These are phyloP conservation scores for Nephotettix cincticeps DNA, from an alignment of 1,140 invertebrate species.

Conservation along the genomic window DNA sequence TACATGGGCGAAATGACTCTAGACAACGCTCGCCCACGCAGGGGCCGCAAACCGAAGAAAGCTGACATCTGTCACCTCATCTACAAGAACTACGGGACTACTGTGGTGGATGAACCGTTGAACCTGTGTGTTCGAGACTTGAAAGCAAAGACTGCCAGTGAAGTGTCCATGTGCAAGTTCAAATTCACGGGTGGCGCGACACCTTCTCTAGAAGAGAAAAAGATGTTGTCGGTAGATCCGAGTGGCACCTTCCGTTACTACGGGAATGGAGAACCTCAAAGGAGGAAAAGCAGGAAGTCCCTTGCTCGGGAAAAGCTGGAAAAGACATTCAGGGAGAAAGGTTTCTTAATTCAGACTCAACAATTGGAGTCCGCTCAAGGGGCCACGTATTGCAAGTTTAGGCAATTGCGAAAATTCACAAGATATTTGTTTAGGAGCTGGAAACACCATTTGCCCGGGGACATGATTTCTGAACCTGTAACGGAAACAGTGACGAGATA, in stretches of 20 bases:
- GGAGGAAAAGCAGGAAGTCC: conserved; percentile 73
- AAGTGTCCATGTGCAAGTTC: conserved; percentile 85
- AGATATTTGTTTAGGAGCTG: conserved; percentile 88
- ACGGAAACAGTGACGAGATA: conserved; percentile 2
- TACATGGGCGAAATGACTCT: conserved; percentile 90
- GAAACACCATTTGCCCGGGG: conserved; percentile 88
- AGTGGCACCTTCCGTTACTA: conserved; percentile 31
- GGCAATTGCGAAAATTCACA: conserved; percentile 88
- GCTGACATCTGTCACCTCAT: conserved; percentile 89
- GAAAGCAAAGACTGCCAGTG: conserved; percentile 31
- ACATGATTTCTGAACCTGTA: conserved; percentile 51
- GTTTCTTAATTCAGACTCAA: conserved; percentile 89
- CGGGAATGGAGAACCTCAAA: conserved; percentile 26
- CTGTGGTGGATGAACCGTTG: conserved; percentile 69
- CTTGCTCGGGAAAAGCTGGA: conserved; percentile 84
- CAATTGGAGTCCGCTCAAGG: conserved; percentile 88
- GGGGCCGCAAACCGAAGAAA: conserved; percentile 82
- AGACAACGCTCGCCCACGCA: conserved; percentile 78
- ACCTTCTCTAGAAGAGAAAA: conserved; percentile 84
- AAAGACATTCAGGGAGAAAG: conserved; percentile 89
- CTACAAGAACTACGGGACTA: conserved; percentile 86
- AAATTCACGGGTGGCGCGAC: conserved; percentile 89
- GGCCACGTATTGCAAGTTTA: conserved; percentile 90
- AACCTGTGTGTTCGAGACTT: conserved; percentile 78
- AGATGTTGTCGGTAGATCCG: conserved; percentile 66